Conservation (phyloP, 2,113 vertebrate species). For the Anarhynchus alexandrinus region DNA sequence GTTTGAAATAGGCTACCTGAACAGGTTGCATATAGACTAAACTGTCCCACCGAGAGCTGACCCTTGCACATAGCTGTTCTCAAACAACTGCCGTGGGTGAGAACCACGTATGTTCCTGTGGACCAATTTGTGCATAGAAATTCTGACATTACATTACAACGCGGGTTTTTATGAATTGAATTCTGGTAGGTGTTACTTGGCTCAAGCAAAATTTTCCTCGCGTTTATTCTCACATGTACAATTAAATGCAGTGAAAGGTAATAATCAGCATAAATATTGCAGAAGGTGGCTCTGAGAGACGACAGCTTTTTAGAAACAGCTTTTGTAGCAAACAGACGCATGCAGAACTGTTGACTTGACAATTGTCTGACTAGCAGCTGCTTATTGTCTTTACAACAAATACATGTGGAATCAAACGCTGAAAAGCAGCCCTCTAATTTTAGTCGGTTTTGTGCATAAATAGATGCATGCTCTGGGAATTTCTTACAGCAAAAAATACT, state of each 20-base stretch:
- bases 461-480: neutral
- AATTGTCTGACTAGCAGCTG: neutral
- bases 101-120: neutral
- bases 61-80: neutral
- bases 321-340: neutral
- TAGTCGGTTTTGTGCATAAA: neutral
- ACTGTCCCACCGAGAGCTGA: neutral
- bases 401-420: neutral
- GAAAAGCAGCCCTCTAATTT: neutral
- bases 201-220: neutral
- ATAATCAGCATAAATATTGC: neutral
- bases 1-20: neutral
- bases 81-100: neutral
- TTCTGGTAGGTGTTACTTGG: neutral
- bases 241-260: neutral
- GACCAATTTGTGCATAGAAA: neutral
- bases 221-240: neutral
- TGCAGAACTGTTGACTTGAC: neutral
- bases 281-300: neutral
- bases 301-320: neutral
- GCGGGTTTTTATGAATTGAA: neutral
- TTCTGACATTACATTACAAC: neutral
- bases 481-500: neutral
- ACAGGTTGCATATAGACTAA: neutral
- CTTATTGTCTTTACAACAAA: neutral